Percentiles rank a stretch among this genome's conserved stretches.
These are phyloP conservation scores for Hydropotes inermis DNA, from an alignment of 2,113 vertebrate genomes.

Conservation along the genomic window DNA sequence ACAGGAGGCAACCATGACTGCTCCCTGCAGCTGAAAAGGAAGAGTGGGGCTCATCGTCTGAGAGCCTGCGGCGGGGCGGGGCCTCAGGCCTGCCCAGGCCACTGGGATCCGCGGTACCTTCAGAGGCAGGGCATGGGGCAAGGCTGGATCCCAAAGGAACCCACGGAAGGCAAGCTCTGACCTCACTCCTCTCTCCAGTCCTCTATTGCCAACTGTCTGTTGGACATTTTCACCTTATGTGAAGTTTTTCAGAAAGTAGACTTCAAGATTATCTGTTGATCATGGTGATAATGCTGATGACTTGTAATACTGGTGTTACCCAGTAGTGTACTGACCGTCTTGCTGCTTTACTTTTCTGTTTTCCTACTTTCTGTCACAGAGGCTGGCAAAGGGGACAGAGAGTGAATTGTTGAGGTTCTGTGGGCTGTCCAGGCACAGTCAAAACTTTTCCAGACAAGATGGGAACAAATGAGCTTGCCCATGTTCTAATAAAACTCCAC, in stretches of 20 bases:
- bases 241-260: not conserved
- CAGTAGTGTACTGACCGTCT: no score
- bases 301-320: not conserved
- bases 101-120: rapidly evolving
- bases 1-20: constrained; percentile 92
- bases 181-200: not conserved
- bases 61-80: rapidly evolving
- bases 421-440: not conserved
- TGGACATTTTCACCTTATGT: not conserved
- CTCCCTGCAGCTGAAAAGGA: constrained; percentile 89
- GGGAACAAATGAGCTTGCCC: not conserved
- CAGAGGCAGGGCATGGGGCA: not conserved
- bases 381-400: not conserved
- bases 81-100: no score
- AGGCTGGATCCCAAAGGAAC: not conserved
- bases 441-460: not conserved
- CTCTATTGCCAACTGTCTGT: not conserved
- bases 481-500: not conserved
- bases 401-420: not conserved
- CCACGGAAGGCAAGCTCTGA: not conserved
- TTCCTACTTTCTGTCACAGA: not conserved
- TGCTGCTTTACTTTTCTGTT: not conserved
- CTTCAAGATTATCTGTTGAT: not conserved
- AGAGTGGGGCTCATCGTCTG: not conserved
- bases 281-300: rapidly evolving